A percentile compares a stretch with the other conserved stretches of the same genome.
These are phyloP conservation scores for Carposina sasakii DNA, from an alignment of 1,140 invertebrate species.

Conservation along the genomic window DNA sequence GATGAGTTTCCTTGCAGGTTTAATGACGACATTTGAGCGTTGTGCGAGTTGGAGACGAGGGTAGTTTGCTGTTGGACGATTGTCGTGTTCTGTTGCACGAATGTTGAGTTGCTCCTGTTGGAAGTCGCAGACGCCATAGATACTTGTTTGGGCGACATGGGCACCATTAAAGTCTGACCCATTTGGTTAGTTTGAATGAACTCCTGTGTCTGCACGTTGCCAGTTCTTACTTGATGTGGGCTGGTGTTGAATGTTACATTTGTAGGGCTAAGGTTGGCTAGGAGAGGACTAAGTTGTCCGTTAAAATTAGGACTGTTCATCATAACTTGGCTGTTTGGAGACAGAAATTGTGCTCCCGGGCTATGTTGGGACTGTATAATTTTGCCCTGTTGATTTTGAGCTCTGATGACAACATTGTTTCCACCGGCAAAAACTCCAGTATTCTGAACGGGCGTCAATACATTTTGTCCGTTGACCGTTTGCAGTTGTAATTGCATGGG, in stretches of 20 bases:
- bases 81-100: constrained; percentile 81
- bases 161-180: constrained; percentile 85
- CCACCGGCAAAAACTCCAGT: constrained; percentile 80
- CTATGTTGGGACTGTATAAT: constrained; percentile 80
- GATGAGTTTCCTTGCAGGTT: constrained; percentile 44
- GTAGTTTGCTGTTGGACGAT: constrained; percentile 77
- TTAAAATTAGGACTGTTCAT: constrained; percentile 83
- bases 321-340: constrained; percentile 82
- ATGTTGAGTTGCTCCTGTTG: constrained; percentile 81
- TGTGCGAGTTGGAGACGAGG: constrained; percentile 82
- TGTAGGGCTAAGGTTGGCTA: constrained; percentile 82
- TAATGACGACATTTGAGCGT: constrained; percentile 43
- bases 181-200: constrained; percentile 81
- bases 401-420: constrained; percentile 81
- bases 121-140: constrained; percentile 73
- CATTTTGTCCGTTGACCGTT: constrained; percentile 85
- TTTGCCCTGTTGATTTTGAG: constrained; percentile 82
- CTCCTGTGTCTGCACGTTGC: constrained; percentile 77
- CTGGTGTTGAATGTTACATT: constrained; percentile 78
- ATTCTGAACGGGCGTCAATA: constrained; percentile 82
- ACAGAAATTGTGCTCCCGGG: constrained; percentile 80
- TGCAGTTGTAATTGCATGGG: constrained; percentile 85
- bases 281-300: constrained; percentile 84
- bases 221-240: constrained; percentile 72
- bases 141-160: constrained; percentile 78